A percentile compares a stretch with the other conserved stretches of the same genome.
Evolutionary conservation across 2,888 invertebrate species (phyloP).

Genomic region (Cylloceria caligata): DNA sequence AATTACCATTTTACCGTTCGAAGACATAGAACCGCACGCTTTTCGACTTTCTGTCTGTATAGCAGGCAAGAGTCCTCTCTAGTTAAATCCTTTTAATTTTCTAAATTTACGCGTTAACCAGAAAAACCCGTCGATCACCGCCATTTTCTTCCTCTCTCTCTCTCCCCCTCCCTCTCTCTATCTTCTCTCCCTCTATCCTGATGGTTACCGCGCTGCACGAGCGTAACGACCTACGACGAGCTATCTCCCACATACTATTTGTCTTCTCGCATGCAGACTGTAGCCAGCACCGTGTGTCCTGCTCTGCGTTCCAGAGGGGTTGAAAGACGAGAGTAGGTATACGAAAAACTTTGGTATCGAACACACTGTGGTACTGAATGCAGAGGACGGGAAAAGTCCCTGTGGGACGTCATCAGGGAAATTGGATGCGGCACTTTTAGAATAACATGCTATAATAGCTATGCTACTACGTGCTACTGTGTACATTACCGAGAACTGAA

Average conservation of each 20-base stretch:
- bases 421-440: conserved; percentile 83
- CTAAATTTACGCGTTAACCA: conserved; percentile 65
- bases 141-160: conserved; percentile 3
- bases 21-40: conserved; percentile 8
- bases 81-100: conserved; percentile 58
- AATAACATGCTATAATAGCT: conserved; percentile 61
- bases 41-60: conserved; percentile 5
- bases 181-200: conserved; percentile 1
- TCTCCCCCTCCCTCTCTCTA: conserved; percentile 5
- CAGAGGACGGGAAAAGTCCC: conserved; percentile 72
- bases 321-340: conserved; percentile 65
- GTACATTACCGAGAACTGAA: background rate
- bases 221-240: conserved; percentile 47
- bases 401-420: conserved; percentile 82
- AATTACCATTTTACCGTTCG: conserved; percentile 57
- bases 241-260: conserved; percentile 77
- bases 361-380: conserved; percentile 47
- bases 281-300: conserved; percentile 22
- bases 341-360: conserved; percentile 68
- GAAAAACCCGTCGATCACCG: conserved; percentile 65
- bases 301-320: conserved; percentile 63
- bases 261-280: conserved; percentile 74
- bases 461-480: conserved; percentile 40
- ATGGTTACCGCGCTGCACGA: conserved; percentile 44
- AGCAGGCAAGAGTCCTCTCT: conserved; percentile 12